Evolutionary conservation across 2,113 vertebrate species (phyloP), one percentile per base, ranked within the genome.

Genomic region (Larimichthys crocea): DNA sequence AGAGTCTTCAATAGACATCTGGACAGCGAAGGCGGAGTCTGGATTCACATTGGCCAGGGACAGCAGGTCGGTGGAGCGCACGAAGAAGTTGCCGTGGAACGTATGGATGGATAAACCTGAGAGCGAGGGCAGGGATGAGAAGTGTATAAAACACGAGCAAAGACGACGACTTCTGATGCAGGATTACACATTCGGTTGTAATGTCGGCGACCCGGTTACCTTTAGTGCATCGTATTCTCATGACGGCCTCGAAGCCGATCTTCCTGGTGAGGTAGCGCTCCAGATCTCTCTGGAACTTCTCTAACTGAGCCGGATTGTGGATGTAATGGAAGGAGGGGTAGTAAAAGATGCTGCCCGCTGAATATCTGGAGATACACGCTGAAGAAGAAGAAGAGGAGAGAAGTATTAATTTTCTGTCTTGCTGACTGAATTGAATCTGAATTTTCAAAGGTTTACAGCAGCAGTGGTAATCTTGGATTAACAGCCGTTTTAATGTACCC

Each of bases 151-250:
- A 20, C n/a, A 44, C 14, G 12, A 4, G 22, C 53, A 10, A 12
- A 10, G 20, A 48, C 12, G 3, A 29, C 65, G n/a, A 40, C 1
- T 1, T 65, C 8, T 48, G 8, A 40, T 9, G 35, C 35, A 40
- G 35, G 6, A 40, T 40, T 9, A 40, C 35, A 40, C 35, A 2
- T 8, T 40, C 35, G 8, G 35, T 9, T 40, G 35, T 9, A 40
- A 40, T 40, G 35, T 40, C 44, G 5, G 29, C 29, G 29, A 31
- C 29, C 56, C 60, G 40, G 62, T 35, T 88, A 99, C 98, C 98
- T 97, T 99, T 99, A 19, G 98, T 99, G 91, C 98, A 99, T 29
- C 98, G 95, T 94, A 99, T 99, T 88, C 98, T 97, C 98, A 99
- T 99, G 64, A 99, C 98, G 0, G 98, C 98, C 94, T 99, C 98